Evolutionary conservation across 2,797 vertebrate genomes (phyloP).

Genomic region (Gadopsis bispinosus): DNA sequence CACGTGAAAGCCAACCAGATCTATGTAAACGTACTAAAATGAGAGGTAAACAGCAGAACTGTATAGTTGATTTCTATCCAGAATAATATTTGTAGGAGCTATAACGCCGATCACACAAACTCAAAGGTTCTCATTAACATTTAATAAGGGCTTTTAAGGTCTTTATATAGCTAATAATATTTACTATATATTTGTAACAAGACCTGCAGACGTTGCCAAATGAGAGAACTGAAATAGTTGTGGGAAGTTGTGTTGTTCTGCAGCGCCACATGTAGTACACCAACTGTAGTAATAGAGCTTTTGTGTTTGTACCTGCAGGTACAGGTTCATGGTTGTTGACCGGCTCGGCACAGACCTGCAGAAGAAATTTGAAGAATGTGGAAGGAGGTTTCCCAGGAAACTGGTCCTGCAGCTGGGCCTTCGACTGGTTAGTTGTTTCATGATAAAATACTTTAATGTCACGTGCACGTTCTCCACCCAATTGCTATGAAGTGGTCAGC

Average conservation of each 20-base stretch:
- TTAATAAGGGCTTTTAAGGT: too few species aligned
- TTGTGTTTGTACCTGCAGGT: slow-evolving; percentile 71
- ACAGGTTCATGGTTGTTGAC: slow-evolving; percentile 98
- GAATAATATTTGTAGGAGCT: too few species aligned
- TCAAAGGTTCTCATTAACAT: neutral
- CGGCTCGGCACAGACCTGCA: slow-evolving; percentile 95
- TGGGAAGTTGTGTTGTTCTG: neutral
- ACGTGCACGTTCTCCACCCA: too few species aligned
- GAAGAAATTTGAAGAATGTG: slow-evolving; percentile 92
- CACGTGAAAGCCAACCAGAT: too few species aligned
- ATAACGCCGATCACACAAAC: neutral
- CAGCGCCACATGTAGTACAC: neutral
- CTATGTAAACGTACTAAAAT: too few species aligned
- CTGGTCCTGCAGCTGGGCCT: slow-evolving; percentile 93
- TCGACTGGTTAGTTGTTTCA: slow-evolving; percentile 88
- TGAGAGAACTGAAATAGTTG: neutral
- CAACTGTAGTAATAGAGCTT: neutral
- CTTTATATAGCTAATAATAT: neutral
- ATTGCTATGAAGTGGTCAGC: too few species aligned
- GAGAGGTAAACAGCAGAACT: too few species aligned
- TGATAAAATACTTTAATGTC: neutral
- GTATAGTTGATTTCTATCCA: too few species aligned
- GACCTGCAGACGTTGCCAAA: neutral
- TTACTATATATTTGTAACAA: neutral
- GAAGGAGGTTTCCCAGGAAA: slow-evolving; percentile 89